Conservation (phyloP, 2,113 vertebrate genomes). For the Corythoichthys haematopterus region DNA sequence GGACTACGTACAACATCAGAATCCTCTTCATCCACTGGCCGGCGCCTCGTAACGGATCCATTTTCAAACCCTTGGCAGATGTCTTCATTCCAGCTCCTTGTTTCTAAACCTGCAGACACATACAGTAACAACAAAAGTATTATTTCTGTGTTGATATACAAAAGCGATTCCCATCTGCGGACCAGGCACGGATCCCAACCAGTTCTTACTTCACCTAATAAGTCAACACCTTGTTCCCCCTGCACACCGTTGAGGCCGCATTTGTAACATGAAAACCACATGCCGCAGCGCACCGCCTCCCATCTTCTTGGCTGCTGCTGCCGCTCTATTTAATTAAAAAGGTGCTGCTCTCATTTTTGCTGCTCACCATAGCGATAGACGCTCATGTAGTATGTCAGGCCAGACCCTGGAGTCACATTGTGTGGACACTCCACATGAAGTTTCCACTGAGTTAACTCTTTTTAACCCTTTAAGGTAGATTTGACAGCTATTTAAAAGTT, state of each 20-base stretch:
- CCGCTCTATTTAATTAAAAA: constrained; percentile 54
- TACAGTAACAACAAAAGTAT: constrained; percentile 25
- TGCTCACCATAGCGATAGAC: constrained; percentile 30
- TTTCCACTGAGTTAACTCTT: background rate
- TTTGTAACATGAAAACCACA: constrained; percentile 55
- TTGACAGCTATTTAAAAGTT: too few relatives aligned
- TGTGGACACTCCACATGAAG: constrained; percentile 24
- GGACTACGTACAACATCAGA: constrained; percentile 60
- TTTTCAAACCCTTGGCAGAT: constrained; percentile 57
- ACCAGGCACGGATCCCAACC: constrained; percentile 20
- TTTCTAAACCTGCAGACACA: constrained; percentile 65
- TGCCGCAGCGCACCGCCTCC: constrained; percentile 26
- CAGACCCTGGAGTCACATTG: constrained; percentile 41
- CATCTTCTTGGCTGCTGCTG: constrained; percentile 31
- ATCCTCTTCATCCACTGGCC: constrained; percentile 54
- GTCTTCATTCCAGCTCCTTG: constrained; percentile 66
- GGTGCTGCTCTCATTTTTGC: constrained; percentile 32
- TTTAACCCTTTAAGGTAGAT: background rate
- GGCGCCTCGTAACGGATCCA: constrained; percentile 52
- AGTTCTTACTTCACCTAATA: constrained; percentile 61
- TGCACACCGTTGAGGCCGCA: constrained; percentile 39
- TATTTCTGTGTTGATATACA: constrained; percentile 36
- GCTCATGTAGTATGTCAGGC: constrained; percentile 25
- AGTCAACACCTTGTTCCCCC: constrained; percentile 64
- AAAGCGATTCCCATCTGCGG: constrained; percentile 57